Conservation (phyloP, 1,140 invertebrate species). For the Hypsibius dujardini region DNA sequence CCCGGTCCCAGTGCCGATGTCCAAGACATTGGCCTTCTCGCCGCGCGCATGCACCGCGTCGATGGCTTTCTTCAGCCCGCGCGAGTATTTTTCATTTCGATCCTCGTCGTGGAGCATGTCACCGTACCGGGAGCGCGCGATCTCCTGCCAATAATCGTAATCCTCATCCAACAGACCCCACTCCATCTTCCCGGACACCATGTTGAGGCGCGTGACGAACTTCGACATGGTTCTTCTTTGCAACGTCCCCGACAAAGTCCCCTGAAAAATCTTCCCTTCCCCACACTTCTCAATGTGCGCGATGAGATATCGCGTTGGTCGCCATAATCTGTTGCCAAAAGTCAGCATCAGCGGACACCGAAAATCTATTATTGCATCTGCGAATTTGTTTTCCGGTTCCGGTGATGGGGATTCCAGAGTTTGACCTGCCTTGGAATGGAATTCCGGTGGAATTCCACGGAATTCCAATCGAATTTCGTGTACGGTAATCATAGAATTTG, state of each 20-base stretch:
- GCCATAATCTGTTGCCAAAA: no score
- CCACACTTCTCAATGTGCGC: no score
- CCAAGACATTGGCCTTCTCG: conserved; percentile 65
- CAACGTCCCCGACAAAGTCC: not conserved
- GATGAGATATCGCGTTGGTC: no score
- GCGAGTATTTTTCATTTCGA: conserved; percentile 69
- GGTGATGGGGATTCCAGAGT: no score
- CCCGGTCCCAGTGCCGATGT: conserved; percentile 90
- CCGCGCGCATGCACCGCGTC: conserved; percentile 48
- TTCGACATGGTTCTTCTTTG: not conserved
- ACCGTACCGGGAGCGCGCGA: conserved; percentile 72
- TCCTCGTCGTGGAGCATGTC: conserved; percentile 90
- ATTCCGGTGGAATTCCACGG: no score
- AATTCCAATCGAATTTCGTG: no score
- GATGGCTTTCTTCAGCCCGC: conserved; percentile 61
- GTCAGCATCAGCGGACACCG: no score
- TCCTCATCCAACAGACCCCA: conserved; percentile 62
- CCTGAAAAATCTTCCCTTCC: no score
- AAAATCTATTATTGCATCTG: no score
- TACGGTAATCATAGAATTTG: no score
- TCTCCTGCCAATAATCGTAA: conserved; percentile 81
- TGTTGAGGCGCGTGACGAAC: conserved; percentile 7
- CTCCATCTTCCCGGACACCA: conserved; percentile 43
- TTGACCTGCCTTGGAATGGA: no score
- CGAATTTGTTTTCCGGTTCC: no score